Evolutionary conservation across 2,888 invertebrate genomes (phyloP), one percentile per base, ranked within the genome.

Genomic region (Dorcus parallelipipedus): DNA sequence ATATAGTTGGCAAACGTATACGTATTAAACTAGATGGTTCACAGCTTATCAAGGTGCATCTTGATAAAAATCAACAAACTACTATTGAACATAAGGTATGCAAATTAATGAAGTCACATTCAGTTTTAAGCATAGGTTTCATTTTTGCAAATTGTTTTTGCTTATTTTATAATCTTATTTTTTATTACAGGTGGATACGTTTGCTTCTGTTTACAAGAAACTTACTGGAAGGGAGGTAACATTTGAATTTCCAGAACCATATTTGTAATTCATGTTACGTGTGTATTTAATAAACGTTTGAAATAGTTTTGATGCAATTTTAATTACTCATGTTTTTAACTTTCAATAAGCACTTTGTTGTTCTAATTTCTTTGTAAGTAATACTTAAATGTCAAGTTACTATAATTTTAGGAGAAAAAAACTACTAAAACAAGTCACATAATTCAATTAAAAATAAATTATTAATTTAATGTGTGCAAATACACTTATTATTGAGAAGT

Each of bases 181-280:
- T n/a, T n/a, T n/a, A 69, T 85, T 84, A 47, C 84, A 97, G 97
- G 91, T 96, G 73, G 97, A 97, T 78, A 98, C 98, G 64, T 99
- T 98, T 83, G 90, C 94, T 73, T 91, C 96, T 65, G 96, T 99
- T 67, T 99, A 99, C 88, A 98, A 98, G 86, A 97, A 97, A 82
- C 84, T 99, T 73, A 99, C 98, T 72, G 98, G 98, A 71, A 94
- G 98, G 78, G 97, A 98, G 82, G 98, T 99, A 59, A 93, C 90
- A 69, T 99, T 99, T 80, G 98, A 99, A 85, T 99, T 99, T 84
- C 97, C 97, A 64, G 98, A 99, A 84, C 93, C 95, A 72, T 94
- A 92, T 85, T 90, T 94, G 89, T 93, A 89, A 90, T 65, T 33
- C 26, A 33, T 69, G 64, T 66, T 59, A 20, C 54, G 72, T 78